Evolutionary conservation across 2,797 vertebrate species (phyloP).

Genomic region (Botia almorhae): DNA sequence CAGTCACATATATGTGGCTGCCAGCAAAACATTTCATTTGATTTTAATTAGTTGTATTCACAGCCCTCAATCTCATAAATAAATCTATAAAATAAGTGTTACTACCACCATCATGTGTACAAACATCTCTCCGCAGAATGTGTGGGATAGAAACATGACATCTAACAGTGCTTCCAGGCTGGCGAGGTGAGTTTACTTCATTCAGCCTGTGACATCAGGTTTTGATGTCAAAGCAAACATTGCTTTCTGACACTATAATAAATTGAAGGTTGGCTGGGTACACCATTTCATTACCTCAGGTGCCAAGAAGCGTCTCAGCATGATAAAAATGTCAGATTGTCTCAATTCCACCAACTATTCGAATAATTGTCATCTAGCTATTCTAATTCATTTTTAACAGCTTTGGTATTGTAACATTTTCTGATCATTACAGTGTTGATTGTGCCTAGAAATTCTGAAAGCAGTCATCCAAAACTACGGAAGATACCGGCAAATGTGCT

Average conservation of each 20-base stretch:
- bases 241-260: constrained; percentile 62
- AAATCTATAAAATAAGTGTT: constrained; percentile 61
- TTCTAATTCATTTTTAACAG: constrained; percentile 59
- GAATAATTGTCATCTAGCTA: constrained; percentile 64
- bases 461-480: constrained; percentile 40
- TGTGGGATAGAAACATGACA: constrained; percentile 74
- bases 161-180: constrained; percentile 57
- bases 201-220: constrained; percentile 26
- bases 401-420: constrained; percentile 46
- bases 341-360: constrained; percentile 62
- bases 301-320: constrained; percentile 61
- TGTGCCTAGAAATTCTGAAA: constrained; percentile 45
- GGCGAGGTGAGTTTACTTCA: constrained; percentile 61
- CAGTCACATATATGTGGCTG: constrained; percentile 23
- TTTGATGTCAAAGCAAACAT: constrained; percentile 45
- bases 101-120: constrained; percentile 88
- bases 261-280: constrained; percentile 59
- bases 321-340: constrained; percentile 67
- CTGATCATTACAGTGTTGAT: constrained; percentile 48
- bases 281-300: constrained; percentile 75
- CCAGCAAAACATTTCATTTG: constrained; percentile 39
- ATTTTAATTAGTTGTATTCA: constrained; percentile 56
- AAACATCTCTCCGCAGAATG: constrained; percentile 79
- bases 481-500: constrained; percentile 24
- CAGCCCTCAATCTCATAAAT: constrained; percentile 30